Evolutionary conservation across 2,113 vertebrate genomes (phyloP).

Genomic region (Thunnus maccoyii): DNA sequence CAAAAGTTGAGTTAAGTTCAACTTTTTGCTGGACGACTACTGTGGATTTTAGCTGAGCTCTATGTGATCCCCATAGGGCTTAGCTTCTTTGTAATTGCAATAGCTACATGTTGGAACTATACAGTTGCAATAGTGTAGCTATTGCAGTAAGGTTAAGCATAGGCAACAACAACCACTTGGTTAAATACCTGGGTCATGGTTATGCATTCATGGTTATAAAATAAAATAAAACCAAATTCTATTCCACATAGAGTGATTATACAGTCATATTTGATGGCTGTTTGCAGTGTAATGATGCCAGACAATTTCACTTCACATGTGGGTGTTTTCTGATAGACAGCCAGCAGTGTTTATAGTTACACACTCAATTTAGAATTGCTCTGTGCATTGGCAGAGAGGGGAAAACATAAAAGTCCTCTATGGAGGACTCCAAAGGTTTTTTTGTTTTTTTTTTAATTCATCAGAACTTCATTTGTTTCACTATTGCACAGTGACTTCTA

Average conservation of each 20-base stretch:
- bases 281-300: constrained; percentile 32
- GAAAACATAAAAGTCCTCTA: constrained; percentile 52
- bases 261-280: constrained; percentile 1
- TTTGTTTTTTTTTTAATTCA: constrained; percentile 51
- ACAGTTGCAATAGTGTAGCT: no score
- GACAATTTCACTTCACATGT: constrained; percentile 53
- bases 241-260: constrained; percentile 16
- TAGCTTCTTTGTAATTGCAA: no score
- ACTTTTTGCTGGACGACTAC: no score
- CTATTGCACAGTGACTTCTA: constrained; percentile 57
- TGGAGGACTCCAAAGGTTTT: constrained; percentile 64
- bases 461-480: constrained; percentile 64
- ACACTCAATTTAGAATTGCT: constrained; percentile 50
- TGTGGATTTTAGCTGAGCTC: no score
- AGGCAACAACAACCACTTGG: neutral
- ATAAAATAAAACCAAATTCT: constrained; percentile 24
- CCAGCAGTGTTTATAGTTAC: constrained; percentile 50
- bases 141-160: neutral
- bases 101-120: no score
- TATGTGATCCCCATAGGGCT: no score
- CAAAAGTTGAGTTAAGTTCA: no score
- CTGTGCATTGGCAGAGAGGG: constrained; percentile 34
- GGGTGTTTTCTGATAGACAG: constrained; percentile 60
- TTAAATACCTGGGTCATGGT: neutral
- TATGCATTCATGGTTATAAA: neutral